Conservation (phyloP, 2,797 vertebrate species). For the Danio choprae region DNA sequence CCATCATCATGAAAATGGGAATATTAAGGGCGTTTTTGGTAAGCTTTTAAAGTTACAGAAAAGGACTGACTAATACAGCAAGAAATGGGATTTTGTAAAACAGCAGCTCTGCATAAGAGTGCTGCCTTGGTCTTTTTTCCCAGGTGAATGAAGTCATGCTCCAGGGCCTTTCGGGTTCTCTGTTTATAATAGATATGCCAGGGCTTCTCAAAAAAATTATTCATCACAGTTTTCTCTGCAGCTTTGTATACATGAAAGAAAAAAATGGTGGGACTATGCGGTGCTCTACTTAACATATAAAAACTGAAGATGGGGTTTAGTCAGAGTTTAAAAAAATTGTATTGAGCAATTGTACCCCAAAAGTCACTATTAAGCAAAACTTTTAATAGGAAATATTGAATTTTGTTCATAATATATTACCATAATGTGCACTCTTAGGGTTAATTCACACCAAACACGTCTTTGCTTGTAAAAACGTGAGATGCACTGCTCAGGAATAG, state of each 20-base stretch:
- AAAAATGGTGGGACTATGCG: neutral
- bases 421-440: neutral
- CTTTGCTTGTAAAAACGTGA: no score
- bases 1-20: constrained; percentile 19
- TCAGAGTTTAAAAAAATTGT: neutral
- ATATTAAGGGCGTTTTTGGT: constrained; percentile 34
- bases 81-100: constrained; percentile 47
- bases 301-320: neutral
- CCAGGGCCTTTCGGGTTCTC: constrained; percentile 55
- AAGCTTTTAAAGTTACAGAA: constrained; percentile 40
- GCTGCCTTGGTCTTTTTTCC: constrained; percentile 46
- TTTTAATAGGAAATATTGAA: constrained; percentile 25
- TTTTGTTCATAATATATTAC: constrained; percentile 3
- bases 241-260: constrained; percentile 59
- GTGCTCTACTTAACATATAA: constrained; percentile 19
- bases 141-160: constrained; percentile 66
- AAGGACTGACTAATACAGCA: constrained; percentile 45
- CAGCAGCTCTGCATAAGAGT: constrained; percentile 41
- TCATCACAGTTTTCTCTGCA: constrained; percentile 67
- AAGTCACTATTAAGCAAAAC: constrained; percentile 1
- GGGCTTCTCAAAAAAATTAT: constrained; percentile 58
- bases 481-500: no score
- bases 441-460: no score
- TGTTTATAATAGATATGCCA: constrained; percentile 66
- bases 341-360: neutral